phyloP scores from a whole-genome alignment of 2,888 invertebrate genomes.

The Stenchaetothrips biformis region DNA sequence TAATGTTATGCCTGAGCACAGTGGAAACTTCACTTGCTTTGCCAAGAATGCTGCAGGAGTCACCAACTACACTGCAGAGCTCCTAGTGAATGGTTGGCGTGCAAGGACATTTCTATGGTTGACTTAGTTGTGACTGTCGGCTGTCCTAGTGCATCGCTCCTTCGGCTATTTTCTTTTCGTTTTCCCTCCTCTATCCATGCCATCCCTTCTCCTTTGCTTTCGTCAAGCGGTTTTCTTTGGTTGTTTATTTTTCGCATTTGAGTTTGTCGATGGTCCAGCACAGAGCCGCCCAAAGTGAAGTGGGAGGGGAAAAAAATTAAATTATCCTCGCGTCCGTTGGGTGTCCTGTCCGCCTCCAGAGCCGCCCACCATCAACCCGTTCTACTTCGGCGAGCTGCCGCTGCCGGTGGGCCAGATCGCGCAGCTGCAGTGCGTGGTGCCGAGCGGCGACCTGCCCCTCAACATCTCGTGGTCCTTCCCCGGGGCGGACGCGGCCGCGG shows the following conservation, averaged over 20 bases:
- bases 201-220: background rate
- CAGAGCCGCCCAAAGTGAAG: conserved; percentile 1
- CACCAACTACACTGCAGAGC: conserved; percentile 61
- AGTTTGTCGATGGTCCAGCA: background rate
- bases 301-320: background rate
- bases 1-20: conserved; percentile 41
- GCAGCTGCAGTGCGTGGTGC: conserved; percentile 65
- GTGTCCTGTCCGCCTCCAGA: too few relatives aligned
- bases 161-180: background rate
- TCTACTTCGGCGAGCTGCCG: conserved; percentile 46
- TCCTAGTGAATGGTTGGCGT: conserved; percentile 64
- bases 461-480: conserved; percentile 67
- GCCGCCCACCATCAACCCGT: conserved; percentile 45
- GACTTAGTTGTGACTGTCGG: background rate
- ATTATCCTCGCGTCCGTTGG: too few relatives aligned
- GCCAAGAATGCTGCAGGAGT: conserved; percentile 57
- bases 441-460: conserved; percentile 72
- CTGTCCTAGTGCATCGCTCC: background rate
- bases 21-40: conserved; percentile 47
- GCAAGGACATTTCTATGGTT: background rate
- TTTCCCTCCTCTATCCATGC: background rate
- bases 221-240: background rate
- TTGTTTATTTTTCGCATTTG: conserved; percentile 27
- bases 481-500: conserved; percentile 45
- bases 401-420: conserved; percentile 61